Evolutionary conservation across 2,888 invertebrate species (phyloP).

Genomic region (Uloborus plumipes): DNA sequence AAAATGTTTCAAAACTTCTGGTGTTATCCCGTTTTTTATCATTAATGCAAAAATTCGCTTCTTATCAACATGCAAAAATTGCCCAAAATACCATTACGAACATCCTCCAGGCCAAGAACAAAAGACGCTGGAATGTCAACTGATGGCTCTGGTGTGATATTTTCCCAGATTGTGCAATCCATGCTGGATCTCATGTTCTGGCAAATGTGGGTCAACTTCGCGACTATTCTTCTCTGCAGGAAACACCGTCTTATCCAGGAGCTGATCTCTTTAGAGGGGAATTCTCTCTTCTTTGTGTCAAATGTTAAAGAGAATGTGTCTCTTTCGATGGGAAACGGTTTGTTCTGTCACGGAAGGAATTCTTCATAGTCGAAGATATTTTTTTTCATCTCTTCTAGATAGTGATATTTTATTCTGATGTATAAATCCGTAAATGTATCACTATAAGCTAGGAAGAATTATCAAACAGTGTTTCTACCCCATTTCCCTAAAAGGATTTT

Average conservation of each 20-base stretch:
- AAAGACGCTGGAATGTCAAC: not conserved
- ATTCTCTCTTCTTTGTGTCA: slow-evolving; percentile 53
- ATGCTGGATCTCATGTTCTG: not conserved
- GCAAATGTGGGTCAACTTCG: slow-evolving; percentile 40
- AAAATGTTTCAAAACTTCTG: too few relatives aligned
- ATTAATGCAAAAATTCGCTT: too few relatives aligned
- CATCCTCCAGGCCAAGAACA: not conserved
- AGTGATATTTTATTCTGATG: too few relatives aligned
- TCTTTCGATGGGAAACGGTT: slow-evolving; percentile 60
- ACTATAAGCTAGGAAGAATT: too few relatives aligned
- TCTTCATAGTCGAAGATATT: too few relatives aligned
- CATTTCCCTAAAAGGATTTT: too few relatives aligned
- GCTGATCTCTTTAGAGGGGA: slow-evolving; percentile 14
- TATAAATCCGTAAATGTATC: too few relatives aligned
- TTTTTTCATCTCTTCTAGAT: too few relatives aligned
- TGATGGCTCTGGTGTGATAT: not conserved
- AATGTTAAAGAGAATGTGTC: slow-evolving; percentile 44
- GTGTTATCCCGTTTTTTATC: too few relatives aligned
- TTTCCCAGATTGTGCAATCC: not conserved
- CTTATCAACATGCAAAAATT: too few relatives aligned
- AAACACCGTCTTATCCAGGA: slow-evolving; percentile 35
- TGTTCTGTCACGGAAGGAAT: slow-evolving; percentile 38
- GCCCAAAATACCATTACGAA: too few relatives aligned
- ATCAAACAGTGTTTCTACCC: too few relatives aligned
- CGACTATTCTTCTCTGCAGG: slow-evolving; percentile 6